phyloP scores from a whole-genome alignment of 2,797 vertebrate genomes.

The Anableps anableps region DNA sequence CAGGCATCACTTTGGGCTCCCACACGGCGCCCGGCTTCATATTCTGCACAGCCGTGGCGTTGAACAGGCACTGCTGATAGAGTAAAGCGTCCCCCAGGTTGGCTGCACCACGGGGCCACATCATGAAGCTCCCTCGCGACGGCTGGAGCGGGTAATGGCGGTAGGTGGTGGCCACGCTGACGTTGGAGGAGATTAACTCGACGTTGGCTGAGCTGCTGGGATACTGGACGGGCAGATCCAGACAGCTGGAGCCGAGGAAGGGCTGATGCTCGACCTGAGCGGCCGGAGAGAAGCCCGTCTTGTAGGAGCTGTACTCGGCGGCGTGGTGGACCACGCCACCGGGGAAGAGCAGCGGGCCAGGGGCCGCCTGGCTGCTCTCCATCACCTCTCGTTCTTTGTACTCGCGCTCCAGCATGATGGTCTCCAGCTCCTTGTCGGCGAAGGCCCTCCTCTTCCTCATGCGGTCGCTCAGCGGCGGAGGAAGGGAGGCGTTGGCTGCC shows the following conservation, averaged over 20 bases:
- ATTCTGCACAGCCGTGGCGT: conserved; percentile 89
- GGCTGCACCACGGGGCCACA: conserved; percentile 90
- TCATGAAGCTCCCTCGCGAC: conserved; percentile 79
- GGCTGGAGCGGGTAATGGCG: conserved; percentile 91
- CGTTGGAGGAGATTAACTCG: conserved; percentile 96
- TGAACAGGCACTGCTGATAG: conserved; percentile 94
- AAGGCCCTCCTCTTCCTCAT: conserved; percentile 98
- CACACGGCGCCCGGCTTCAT: conserved; percentile 88
- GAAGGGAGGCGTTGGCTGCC: conserved; percentile 84
- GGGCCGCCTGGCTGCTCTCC: conserved; percentile 86
- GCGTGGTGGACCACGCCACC: conserved; percentile 85
- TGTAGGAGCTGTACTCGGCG: conserved; percentile 90
- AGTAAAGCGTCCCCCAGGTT: conserved; percentile 90
- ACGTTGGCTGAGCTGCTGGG: conserved; percentile 84
- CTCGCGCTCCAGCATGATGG: conserved; percentile 97
- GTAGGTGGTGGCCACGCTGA: conserved; percentile 95
- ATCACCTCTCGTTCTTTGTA: conserved; percentile 96
- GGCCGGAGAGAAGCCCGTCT: conserved; percentile 82
- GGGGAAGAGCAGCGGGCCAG: conserved; percentile 87
- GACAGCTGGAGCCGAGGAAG: conserved; percentile 85
- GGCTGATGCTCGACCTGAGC: conserved; percentile 76
- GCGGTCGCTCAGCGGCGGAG: conserved; percentile 94
- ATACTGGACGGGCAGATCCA: conserved; percentile 92
- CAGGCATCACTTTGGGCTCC: conserved; percentile 86
- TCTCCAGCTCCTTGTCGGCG: conserved; percentile 98